These are phyloP conservation scores for Brienomyrus longianalis DNA, from an alignment of 2,113 vertebrate genomes.

Conservation along the genomic window DNA sequence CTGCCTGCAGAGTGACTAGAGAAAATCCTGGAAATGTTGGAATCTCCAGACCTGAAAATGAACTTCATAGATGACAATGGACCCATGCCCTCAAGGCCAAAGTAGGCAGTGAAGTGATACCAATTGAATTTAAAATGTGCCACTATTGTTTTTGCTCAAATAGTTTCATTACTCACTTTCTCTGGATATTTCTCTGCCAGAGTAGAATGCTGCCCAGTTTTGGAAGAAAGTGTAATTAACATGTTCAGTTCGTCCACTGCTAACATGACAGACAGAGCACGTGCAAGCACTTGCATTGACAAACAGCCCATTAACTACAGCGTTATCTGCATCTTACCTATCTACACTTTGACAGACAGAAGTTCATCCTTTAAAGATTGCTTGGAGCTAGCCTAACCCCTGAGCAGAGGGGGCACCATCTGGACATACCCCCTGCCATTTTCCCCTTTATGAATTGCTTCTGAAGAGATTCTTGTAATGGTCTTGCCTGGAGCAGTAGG, in stretches of 20 bases:
- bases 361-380: neutral
- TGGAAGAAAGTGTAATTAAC: neutral
- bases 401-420: neutral
- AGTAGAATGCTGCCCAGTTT: neutral
- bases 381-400: neutral
- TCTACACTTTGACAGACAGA: neutral
- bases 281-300: neutral
- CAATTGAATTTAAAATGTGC: neutral
- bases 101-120: neutral
- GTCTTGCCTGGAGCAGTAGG: neutral
- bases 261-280: neutral
- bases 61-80: neutral
- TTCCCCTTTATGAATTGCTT: neutral
- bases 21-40: neutral
- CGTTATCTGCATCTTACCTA: neutral
- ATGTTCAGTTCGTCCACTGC: neutral
- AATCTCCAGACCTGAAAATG: neutral
- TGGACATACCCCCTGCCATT: neutral
- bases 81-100: neutral
- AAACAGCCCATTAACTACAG: neutral
- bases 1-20: too few relatives aligned
- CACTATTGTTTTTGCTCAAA: neutral
- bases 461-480: neutral
- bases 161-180: slow-evolving; percentile 11
- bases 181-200: slow-evolving; percentile 18